A percentile compares a stretch with the other conserved stretches of the same genome.
phyloP scores from a whole-genome alignment of 2,797 vertebrate species.

The Gymnothorax javanicus region DNA sequence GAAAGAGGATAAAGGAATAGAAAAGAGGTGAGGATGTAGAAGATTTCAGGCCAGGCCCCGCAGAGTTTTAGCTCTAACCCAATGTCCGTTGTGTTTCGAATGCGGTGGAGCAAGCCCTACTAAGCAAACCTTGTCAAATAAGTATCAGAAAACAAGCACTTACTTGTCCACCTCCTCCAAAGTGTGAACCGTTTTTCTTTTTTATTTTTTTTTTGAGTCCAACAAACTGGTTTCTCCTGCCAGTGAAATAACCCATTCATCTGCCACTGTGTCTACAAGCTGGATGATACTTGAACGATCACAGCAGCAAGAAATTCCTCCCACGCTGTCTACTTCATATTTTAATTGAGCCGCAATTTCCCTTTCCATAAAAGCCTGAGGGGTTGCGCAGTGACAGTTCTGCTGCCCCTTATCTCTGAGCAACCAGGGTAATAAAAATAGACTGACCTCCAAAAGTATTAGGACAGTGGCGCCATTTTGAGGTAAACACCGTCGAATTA shows the following conservation, averaged over 20 bases:
- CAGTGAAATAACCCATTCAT: constrained; percentile 42
- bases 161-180: constrained; percentile 60
- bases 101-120: constrained; percentile 44
- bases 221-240: constrained; percentile 59
- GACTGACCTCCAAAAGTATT: too few relatives aligned
- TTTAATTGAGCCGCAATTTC: background rate
- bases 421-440: background rate
- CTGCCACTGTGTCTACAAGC: background rate
- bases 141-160: constrained; percentile 63
- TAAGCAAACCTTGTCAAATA: constrained; percentile 53
- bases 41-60: constrained; percentile 64
- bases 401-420: background rate
- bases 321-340: background rate
- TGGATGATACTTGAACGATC: background rate
- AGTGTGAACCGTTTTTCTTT: constrained; percentile 50
- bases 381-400: background rate
- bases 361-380: background rate
- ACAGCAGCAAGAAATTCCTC: background rate
- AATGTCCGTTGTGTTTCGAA: constrained; percentile 47
- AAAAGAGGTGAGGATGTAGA: constrained; percentile 60
- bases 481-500: too few relatives aligned
- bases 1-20: constrained; percentile 60
- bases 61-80: constrained; percentile 43
- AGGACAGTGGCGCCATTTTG: too few relatives aligned
- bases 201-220: constrained; percentile 46